Evolutionary conservation across 2,113 vertebrate species (phyloP).

Genomic region (Dasypus novemcinctus): DNA sequence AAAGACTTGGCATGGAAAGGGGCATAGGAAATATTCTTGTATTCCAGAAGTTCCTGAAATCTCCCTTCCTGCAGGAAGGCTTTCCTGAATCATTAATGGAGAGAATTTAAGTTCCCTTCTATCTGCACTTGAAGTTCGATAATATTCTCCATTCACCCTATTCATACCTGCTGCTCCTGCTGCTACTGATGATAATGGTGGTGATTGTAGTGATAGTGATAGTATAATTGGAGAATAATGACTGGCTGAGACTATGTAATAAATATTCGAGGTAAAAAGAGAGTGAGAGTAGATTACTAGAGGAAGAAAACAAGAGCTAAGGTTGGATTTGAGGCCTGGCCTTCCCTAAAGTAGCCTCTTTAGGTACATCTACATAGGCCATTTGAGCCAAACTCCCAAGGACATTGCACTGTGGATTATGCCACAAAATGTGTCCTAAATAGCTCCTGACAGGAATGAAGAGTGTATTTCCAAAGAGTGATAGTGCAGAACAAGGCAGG

Average conservation of each 20-base stretch:
- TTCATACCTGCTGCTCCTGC: constrained; percentile 11
- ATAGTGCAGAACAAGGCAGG: background rate
- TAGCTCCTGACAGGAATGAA: background rate
- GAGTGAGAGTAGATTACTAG: background rate
- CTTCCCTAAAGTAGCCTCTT: constrained; percentile 41
- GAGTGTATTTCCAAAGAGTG: constrained; percentile 10
- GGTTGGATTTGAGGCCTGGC: background rate
- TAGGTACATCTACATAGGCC: background rate
- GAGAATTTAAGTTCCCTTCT: constrained; percentile 16
- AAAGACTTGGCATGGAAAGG: background rate
- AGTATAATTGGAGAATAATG: constrained; percentile 12
- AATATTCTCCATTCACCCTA: constrained; percentile 8
- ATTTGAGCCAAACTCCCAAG: background rate
- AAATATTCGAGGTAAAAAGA: constrained; percentile 25
- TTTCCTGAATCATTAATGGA: constrained; percentile 13
- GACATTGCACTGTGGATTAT: background rate
- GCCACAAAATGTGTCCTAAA: constrained; percentile 2
- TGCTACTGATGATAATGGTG: background rate
- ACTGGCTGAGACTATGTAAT: background rate
- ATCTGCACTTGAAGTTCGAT: background rate
- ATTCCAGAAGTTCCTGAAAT: constrained; percentile 46
- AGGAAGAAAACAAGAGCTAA: constrained; percentile 10
- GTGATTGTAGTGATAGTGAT: background rate
- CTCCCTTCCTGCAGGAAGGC: background rate
- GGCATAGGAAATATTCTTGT: background rate